phyloP scores from a whole-genome alignment of 2,888 invertebrate species.

The Notodonta ziczac region DNA sequence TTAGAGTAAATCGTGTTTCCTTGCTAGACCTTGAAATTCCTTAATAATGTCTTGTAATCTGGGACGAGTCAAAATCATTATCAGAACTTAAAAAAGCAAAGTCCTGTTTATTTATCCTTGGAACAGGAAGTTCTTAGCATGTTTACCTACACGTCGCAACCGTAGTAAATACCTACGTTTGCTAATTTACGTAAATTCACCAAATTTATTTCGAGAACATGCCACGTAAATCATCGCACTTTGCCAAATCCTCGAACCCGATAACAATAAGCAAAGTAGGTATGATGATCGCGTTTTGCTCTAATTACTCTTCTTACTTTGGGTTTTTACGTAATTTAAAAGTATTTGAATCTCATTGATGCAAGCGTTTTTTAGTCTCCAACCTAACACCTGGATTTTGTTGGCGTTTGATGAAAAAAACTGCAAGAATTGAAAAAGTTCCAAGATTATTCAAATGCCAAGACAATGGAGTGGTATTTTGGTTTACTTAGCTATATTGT shows the following conservation, averaged over 20 bases:
- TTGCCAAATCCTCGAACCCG: constrained; percentile 1
- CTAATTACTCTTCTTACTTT: constrained; percentile 5
- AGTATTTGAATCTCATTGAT: neutral
- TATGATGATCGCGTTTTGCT: constrained; percentile 1
- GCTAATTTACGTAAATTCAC: constrained; percentile 2
- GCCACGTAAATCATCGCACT: neutral
- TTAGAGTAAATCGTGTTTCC: neutral
- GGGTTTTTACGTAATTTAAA: neutral
- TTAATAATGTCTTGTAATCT: neutral
- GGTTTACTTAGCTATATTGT: too few species aligned
- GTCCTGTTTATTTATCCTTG: neutral
- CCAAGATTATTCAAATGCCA: neutral
- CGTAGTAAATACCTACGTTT: neutral
- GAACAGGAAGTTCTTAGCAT: neutral
- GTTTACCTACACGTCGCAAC: neutral
- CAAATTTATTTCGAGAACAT: neutral
- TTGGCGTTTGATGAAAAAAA: neutral
- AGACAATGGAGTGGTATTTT: neutral
- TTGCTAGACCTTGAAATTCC: neutral
- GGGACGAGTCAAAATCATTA: neutral
- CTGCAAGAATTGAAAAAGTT: neutral
- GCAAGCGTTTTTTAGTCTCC: neutral
- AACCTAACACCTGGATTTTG: neutral
- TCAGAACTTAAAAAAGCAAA: neutral
- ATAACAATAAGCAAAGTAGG: neutral